Conservation (phyloP, 1,140 invertebrate species). For the Drosophila paulistorum region DNA sequence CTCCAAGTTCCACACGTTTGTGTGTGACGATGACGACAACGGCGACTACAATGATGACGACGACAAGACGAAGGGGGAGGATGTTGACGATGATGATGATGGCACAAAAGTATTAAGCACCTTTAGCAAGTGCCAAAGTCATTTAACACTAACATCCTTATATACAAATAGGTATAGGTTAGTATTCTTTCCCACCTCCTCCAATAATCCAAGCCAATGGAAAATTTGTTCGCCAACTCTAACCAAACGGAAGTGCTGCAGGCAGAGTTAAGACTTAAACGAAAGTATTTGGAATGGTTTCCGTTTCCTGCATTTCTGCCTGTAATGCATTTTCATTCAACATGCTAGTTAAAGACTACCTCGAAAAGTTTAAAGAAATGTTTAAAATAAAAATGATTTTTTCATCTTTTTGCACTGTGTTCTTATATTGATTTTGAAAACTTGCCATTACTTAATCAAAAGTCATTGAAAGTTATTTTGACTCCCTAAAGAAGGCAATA, state of each 20-base stretch:
- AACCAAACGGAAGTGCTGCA: constrained; percentile 42
- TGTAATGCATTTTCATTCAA: constrained; percentile 43
- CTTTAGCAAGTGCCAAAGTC: constrained; percentile 17
- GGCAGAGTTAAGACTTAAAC: background rate
- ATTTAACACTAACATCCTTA: constrained; percentile 43
- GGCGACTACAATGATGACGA: background rate
- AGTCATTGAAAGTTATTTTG: too few species aligned
- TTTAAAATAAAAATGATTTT: background rate
- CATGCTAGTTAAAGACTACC: constrained; percentile 23
- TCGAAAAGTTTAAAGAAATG: too few species aligned
- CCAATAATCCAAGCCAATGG: constrained; percentile 9
- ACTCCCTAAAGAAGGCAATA: too few species aligned
- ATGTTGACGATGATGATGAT: background rate
- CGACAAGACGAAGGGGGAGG: background rate
- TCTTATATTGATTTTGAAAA: too few species aligned
- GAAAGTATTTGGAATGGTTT: constrained; percentile 49
- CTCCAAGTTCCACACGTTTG: constrained; percentile 32
- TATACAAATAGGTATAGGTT: background rate
- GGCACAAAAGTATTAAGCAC: constrained; percentile 34
- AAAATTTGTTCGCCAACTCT: constrained; percentile 31
- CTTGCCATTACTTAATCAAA: too few species aligned
- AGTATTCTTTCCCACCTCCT: background rate
- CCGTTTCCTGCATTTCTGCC: constrained; percentile 41
- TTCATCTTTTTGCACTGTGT: too few species aligned
- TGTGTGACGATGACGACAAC: constrained; percentile 13